A percentile compares a stretch with the other conserved stretches of the same genome.
phyloP scores from a whole-genome alignment of 1,140 invertebrate genomes.

The Formica selysi region DNA sequence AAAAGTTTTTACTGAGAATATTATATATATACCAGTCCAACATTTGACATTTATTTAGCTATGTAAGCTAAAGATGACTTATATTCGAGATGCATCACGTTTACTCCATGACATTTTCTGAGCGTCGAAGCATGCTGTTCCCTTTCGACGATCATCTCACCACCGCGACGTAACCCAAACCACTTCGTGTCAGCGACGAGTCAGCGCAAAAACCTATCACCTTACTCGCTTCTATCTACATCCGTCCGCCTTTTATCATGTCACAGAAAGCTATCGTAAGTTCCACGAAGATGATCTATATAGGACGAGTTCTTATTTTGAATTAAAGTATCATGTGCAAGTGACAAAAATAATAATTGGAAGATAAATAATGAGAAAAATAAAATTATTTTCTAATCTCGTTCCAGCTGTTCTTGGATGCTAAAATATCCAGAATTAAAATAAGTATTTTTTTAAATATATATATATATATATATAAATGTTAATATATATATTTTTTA shows the following conservation, averaged over 20 bases:
- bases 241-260: slow-evolving; percentile 51
- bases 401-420: background rate
- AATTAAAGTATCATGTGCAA: background rate
- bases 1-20: slow-evolving; percentile 19
- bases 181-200: slow-evolving; percentile 59
- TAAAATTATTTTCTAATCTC: background rate
- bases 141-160: slow-evolving; percentile 58
- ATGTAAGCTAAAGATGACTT: slow-evolving; percentile 21
- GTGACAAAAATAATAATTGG: background rate
- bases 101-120: slow-evolving; percentile 47
- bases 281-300: background rate
- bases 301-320: slow-evolving; percentile 19
- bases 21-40: background rate
- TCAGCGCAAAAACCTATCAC: slow-evolving; percentile 65
- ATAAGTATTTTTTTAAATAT: background rate
- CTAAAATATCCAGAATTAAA: background rate
- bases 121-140: slow-evolving; percentile 50
- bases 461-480: no score
- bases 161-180: slow-evolving; percentile 57
- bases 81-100: slow-evolving; percentile 54
- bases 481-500: background rate
- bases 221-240: slow-evolving; percentile 61
- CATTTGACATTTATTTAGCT: background rate
- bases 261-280: slow-evolving; percentile 29
- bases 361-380: background rate